Base-by-base conservation (phyloP, 2,797 vertebrate species). In the Semotilus atromaculatus region DNA sequence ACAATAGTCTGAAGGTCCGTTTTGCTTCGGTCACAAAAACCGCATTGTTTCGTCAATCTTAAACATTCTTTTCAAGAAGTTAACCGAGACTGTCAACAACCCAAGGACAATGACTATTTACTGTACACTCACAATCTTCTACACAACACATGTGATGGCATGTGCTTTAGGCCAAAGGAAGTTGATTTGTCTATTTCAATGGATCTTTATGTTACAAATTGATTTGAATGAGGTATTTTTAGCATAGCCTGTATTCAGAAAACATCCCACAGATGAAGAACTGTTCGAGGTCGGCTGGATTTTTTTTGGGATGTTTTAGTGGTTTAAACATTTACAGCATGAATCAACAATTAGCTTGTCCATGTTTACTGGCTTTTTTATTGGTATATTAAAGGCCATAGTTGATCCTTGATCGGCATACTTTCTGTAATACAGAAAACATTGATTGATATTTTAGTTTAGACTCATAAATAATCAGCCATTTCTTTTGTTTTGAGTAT, bases 161-260 rank as follows among this genome's bases (percentile, higher is more conserved):
- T 82, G 45, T 34, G 66, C 75, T 76, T 40, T 51, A 18, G 43
- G 43, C 62, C 53, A 73, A 81, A 75, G 67, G 71, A 85, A 82
- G 73, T 51, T 83, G 48, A 83, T 74, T 84, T 74, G 78, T 21
- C 19, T 29, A 4, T 75, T 83, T 81, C 48, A 66, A 71, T 77
- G 7, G 71, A 67, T 9, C 62, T 85, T 86, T 75, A 81, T 74
- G 67, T 16, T 13, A 68, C 60, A 80, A 67, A 67, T n/a, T 21
- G 43, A 81, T 86, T 83, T 43, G 82, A 45, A 64, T 64, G 26
- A 36, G 71, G 84, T 87, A 88, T 82, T 89, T 87, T 36, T 40
- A 45, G 66, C 81, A 64, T 19, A 85, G n/a, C 2, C 79, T 5
- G 11, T 62, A 23, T 29, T 72, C 26, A 38, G 70, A 74, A 74